Base-by-base conservation (phyloP, 2,797 vertebrate species). In the Cygnus olor region DNA sequence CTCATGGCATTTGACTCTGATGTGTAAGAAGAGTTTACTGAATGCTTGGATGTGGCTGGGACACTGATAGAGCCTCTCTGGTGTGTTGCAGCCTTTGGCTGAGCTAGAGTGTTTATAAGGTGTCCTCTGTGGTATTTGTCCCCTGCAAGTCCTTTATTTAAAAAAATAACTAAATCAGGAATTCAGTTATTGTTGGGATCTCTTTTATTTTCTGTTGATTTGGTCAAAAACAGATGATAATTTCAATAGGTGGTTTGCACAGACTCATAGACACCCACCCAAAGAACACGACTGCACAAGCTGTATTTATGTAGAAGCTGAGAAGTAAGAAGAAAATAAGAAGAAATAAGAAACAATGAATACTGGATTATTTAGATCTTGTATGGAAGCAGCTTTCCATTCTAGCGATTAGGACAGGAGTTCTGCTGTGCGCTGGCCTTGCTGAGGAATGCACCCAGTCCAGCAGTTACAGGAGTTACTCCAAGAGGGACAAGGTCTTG, bases 391-490 rank as follows among this genome's bases (percentile, higher is more conserved):
- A 57, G 15, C 61, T 81, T 73, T 78, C 40, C n/a, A 2, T 16
- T 45, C 6, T 8, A 61, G 42, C 12, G 3, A 2, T 54, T 8
- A 38, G 25, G 68, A 25, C n/a, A 61, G 34, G 18, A 44, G 53
- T 54, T n/a, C 40, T 61, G 57, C 68, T 56, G 4, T 14, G 15
- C 61, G 16, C 63, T 76, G 47, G n/a, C 9, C 38, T 57, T 76
- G 63, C 27, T 56, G 57, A 66, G 30, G 40, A 57, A 11, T 14
- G 27, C 65, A 65, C 18, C 11, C 9, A 1, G 16, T 47, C 1
- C 27, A 44, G 51, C 34, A 44, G 9, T 51, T 57, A 30, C 0
- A 24, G 63, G 4, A 0, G 0, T 68, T 65, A 22, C 10, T 78
- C n/a, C 58, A 45, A 54, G 53, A 30, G 38, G 32, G 32, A n/a